A percentile compares a stretch with the other conserved stretches of the same genome.
phyloP scores from a whole-genome alignment of 1,140 invertebrate genomes.

The Polypedilum pembai region DNA sequence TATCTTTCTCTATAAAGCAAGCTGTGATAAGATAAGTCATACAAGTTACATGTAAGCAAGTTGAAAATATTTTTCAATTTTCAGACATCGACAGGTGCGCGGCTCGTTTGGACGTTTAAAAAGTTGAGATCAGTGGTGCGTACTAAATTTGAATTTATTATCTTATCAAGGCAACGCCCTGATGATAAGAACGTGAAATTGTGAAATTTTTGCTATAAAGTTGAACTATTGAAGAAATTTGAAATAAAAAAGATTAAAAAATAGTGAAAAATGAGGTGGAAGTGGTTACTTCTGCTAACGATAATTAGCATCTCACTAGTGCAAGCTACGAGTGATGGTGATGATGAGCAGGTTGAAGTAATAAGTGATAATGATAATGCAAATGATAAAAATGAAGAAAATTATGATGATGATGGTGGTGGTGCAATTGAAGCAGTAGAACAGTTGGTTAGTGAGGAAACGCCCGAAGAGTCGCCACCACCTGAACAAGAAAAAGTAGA shows the following conservation, averaged over 20 bases:
- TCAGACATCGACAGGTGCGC: constrained; percentile 10
- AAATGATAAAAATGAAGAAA: background rate
- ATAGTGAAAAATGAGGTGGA: background rate
- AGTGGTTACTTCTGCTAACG: constrained; percentile 21
- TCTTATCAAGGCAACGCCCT: constrained; percentile 25
- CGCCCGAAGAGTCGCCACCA: background rate
- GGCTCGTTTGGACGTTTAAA: background rate
- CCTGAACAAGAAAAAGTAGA: background rate
- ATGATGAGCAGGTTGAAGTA: background rate
- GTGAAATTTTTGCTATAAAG: constrained; percentile 23
- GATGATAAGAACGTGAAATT: background rate
- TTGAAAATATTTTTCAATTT: background rate
- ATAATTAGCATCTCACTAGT: constrained; percentile 19
- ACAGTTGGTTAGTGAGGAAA: background rate
- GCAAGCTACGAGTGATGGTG: background rate
- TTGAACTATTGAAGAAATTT: background rate
- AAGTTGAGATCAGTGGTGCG: background rate
- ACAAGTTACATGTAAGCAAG: background rate
- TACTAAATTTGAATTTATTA: background rate
- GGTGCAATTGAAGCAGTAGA: background rate
- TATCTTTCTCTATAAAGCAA: background rate
- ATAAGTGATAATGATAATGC: background rate
- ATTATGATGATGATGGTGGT: background rate
- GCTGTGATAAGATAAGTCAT: constrained; percentile 8
- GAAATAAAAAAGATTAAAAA: background rate